Conservation (phyloP, 2,797 vertebrate species). For the Lagorchestes hirsutus region DNA sequence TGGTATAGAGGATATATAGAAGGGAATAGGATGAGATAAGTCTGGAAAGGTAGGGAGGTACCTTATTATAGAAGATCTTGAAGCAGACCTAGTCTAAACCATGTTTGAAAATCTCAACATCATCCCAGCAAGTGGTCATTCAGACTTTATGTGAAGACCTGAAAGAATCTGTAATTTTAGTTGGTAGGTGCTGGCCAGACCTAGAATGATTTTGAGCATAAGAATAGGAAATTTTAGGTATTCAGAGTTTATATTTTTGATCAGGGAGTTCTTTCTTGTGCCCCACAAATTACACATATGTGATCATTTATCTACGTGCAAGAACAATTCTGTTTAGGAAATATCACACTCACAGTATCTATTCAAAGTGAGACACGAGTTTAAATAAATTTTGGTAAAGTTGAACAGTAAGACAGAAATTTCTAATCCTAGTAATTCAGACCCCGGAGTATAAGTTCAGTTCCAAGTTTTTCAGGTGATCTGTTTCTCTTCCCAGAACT, state of each 20-base stretch:
- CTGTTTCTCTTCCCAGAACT: neutral
- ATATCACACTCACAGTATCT: neutral
- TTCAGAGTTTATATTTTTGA: neutral
- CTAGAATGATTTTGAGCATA: neutral
- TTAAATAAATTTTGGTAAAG: neutral
- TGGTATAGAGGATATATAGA: neutral
- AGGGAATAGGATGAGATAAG: neutral
- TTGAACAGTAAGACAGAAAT: neutral
- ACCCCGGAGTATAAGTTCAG: neutral
- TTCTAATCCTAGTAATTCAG: neutral
- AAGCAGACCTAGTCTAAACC: neutral
- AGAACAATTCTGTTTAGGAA: neutral
- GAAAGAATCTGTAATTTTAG: neutral
- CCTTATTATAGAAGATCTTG: rapidly evolving
- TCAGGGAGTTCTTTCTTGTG: neutral
- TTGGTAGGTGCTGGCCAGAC: neutral
- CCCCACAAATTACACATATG: conserved; percentile 6
- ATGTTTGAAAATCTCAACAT: neutral
- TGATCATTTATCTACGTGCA: neutral
- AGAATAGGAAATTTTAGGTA: neutral
- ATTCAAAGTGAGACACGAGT: neutral
- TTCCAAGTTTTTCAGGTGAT: neutral
- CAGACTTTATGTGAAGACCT: neutral
- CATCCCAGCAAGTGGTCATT: neutral
- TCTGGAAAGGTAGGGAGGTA: neutral